phyloP scores from a whole-genome alignment of 2,888 invertebrate genomes.

The Siphlonurus alternatus region DNA sequence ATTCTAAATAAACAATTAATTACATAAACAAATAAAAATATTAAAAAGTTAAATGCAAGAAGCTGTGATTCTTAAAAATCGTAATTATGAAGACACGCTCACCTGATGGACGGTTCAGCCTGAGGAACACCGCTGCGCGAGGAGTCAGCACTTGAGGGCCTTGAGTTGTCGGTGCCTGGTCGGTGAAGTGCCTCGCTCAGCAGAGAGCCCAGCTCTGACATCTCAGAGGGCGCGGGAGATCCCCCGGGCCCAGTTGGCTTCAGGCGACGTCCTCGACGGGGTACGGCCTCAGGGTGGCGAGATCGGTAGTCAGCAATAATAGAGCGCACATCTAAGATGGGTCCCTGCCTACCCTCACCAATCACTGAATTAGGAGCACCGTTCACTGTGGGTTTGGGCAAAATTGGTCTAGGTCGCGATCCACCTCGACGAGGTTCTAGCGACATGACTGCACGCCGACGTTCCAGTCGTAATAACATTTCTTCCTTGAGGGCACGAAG shows the following conservation, averaged over 20 bases:
- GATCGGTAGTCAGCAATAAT: slow-evolving; percentile 67
- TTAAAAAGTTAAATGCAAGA: too few species aligned
- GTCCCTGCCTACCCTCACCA: slow-evolving; percentile 51
- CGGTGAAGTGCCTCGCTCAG: slow-evolving; percentile 14
- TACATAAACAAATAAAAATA: too few species aligned
- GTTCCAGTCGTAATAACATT: slow-evolving; percentile 48
- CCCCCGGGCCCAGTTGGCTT: slow-evolving; percentile 13
- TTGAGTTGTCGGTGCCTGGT: slow-evolving; percentile 26
- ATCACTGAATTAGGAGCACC: slow-evolving; percentile 37
- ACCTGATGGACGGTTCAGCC: background rate
- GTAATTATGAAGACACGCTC: too few species aligned
- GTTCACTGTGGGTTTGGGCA: slow-evolving; percentile 24
- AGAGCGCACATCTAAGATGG: slow-evolving; percentile 65
- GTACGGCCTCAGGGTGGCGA: slow-evolving; percentile 53
- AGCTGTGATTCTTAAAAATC: too few species aligned
- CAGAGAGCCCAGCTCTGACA: slow-evolving; percentile 12
- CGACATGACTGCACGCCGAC: slow-evolving; percentile 43
- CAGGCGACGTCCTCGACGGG: slow-evolving; percentile 18
- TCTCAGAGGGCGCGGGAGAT: slow-evolving; percentile 5
- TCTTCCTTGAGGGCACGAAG: slow-evolving; percentile 74
- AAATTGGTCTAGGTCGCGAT: slow-evolving; percentile 26
- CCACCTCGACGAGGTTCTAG: slow-evolving; percentile 20
- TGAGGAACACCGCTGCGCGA: slow-evolving; percentile 27
- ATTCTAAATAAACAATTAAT: too few species aligned
- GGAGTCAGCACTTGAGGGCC: slow-evolving; percentile 35